Conservation (phyloP, 2,888 invertebrate genomes). For the Brachyptera putata region DNA sequence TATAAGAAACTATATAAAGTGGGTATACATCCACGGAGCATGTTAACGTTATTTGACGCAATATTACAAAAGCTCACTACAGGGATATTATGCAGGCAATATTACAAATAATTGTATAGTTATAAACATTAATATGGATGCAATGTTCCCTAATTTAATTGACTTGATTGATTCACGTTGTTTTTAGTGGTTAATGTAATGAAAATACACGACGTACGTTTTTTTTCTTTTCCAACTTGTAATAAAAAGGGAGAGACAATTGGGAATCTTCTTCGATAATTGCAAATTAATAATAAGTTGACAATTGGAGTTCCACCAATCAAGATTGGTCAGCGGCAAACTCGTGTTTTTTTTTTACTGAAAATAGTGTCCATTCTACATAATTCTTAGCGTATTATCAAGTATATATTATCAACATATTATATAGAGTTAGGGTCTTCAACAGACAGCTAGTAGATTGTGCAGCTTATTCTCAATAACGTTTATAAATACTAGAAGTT, state of each 20-base stretch:
- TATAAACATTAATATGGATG: conserved; percentile 49
- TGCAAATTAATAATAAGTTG: background rate
- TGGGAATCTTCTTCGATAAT: background rate
- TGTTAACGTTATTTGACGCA: background rate
- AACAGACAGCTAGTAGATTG: too few species aligned
- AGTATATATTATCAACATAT: too few species aligned
- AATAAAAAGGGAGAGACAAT: background rate
- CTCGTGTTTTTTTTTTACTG: too few species aligned
- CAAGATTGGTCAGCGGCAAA: too few species aligned
- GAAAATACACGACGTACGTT: background rate
- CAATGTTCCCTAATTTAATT: conserved; percentile 80
- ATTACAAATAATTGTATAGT: conserved; percentile 12
- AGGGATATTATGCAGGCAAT: background rate
- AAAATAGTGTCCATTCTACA: too few species aligned
- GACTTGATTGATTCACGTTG: conserved; percentile 46
- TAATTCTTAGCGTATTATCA: too few species aligned
- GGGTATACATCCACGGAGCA: conserved; percentile 26
- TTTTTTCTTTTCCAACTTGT: background rate
- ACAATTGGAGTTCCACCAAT: too few species aligned
- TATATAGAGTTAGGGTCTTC: too few species aligned
- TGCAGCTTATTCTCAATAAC: too few species aligned
- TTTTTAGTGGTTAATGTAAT: conserved; percentile 2
- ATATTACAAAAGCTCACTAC: conserved; percentile 17
- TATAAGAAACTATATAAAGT: conserved; percentile 32
- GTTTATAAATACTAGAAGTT: too few species aligned